Conservation (phyloP, 2,888 invertebrate species). For the Vanessa cardui region DNA sequence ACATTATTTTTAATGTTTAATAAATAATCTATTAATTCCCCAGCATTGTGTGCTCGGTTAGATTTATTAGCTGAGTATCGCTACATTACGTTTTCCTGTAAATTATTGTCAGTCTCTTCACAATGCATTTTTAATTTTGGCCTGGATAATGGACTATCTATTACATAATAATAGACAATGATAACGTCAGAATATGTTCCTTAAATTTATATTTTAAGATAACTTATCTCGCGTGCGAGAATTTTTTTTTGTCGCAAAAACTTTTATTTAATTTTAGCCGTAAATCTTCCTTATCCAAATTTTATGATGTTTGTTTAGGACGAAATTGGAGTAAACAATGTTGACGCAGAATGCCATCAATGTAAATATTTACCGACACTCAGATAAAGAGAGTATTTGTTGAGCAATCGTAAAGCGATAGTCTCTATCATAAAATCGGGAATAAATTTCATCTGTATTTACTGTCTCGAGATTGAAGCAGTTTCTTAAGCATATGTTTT, state of each 20-base stretch:
- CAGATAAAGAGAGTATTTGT: conserved; percentile 48
- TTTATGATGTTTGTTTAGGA: conserved; percentile 58
- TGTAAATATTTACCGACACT: conserved; percentile 52
- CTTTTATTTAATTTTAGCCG: conserved; percentile 27
- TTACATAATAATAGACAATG: no score
- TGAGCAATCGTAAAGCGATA: conserved; percentile 44
- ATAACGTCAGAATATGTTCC: no score
- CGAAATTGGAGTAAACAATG: conserved; percentile 46
- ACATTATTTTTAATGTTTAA: conserved; percentile 44
- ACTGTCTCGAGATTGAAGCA: conserved; percentile 24
- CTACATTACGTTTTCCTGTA: conserved; percentile 17
- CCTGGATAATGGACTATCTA: no score
- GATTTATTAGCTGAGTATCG: conserved; percentile 23
- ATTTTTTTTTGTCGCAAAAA: conserved; percentile 34
- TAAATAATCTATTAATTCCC: conserved; percentile 36
- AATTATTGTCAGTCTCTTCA: conserved; percentile 1
- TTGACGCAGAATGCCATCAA: conserved; percentile 57
- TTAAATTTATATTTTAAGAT: conserved; percentile 7
- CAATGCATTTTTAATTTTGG: no score
- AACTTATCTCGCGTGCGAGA: conserved; percentile 4
- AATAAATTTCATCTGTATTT: conserved; percentile 38
- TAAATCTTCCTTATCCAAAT: conserved; percentile 49
- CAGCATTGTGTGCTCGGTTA: conserved; percentile 17
- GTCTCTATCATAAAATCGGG: conserved; percentile 41
- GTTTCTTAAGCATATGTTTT: conserved; percentile 16